Percentiles rank a stretch among this genome's conserved stretches.
Evolutionary conservation across 2,888 invertebrate genomes (phyloP).

Genomic region (Drosophila paranaensis): DNA sequence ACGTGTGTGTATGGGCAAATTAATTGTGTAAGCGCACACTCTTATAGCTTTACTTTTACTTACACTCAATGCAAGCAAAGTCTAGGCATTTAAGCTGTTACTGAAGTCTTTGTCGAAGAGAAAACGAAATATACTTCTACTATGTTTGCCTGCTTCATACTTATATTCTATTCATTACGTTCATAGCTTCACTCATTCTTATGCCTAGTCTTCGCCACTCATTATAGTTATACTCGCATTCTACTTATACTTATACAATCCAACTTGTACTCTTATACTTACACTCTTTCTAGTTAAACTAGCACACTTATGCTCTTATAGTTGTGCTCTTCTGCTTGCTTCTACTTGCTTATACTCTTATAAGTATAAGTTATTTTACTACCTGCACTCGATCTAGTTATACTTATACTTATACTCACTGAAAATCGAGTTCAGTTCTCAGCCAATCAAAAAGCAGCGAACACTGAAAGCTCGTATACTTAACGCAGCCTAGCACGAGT

Average conservation of each 20-base stretch:
- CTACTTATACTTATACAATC: background rate
- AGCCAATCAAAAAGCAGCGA: background rate
- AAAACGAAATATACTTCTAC: background rate
- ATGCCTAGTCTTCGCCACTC: no score
- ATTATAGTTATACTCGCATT: background rate
- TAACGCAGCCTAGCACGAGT: background rate
- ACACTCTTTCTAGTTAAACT: no score
- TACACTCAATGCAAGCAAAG: no score
- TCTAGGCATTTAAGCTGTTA: background rate
- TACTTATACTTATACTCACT: background rate
- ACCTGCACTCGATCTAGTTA: background rate
- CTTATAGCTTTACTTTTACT: no score
- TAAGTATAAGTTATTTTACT: no score
- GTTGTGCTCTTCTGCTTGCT: no score
- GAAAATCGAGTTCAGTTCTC: background rate
- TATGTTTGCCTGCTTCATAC: background rate
- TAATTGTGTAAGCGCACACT: no score
- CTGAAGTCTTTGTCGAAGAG: background rate
- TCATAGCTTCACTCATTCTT: background rate
- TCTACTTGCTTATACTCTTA: no score
- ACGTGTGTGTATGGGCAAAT: no score
- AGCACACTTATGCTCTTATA: background rate
- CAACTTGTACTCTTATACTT: background rate
- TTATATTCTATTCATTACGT: background rate
- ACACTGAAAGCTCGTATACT: conserved; percentile 7